These are phyloP conservation scores for Manis pentadactyla DNA, from an alignment of 2,797 vertebrate species.

Conservation along the genomic window DNA sequence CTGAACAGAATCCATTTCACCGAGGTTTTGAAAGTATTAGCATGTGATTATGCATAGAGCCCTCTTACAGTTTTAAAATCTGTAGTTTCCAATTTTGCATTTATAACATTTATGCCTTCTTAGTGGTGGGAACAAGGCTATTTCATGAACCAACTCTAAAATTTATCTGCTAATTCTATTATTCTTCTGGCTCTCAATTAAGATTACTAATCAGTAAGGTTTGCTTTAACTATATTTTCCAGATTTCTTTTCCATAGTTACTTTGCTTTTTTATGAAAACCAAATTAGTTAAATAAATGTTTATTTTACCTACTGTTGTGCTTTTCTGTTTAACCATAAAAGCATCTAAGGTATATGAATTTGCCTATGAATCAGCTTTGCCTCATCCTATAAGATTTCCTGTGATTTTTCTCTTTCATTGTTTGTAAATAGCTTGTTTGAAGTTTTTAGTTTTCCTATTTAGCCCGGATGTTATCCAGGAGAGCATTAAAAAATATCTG, in stretches of 20 bases:
- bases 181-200: not conserved
- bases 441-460: constrained; percentile 27
- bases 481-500: not conserved
- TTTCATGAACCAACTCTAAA: constrained; percentile 30
- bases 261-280: constrained; percentile 5
- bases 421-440: not conserved
- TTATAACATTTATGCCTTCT: not conserved
- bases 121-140: not conserved
- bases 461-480: not conserved
- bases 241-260: not conserved
- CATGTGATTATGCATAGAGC: not conserved
- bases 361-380: constrained; percentile 57
- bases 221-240: constrained; percentile 6
- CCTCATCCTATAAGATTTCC: not conserved
- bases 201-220: not conserved
- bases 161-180: constrained; percentile 4
- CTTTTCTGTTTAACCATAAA: constrained; percentile 26
- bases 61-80: not conserved
- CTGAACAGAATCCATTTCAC: not conserved
- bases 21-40: constrained; percentile 7
- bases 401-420: constrained; percentile 5
- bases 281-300: not conserved
- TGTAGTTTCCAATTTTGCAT: not conserved
- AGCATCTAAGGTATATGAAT: constrained; percentile 6
- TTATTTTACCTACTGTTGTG: not conserved